These are phyloP conservation scores for Panagrolaimus sp. DNA, from an alignment of 1,140 invertebrate genomes.

Conservation along the genomic window DNA sequence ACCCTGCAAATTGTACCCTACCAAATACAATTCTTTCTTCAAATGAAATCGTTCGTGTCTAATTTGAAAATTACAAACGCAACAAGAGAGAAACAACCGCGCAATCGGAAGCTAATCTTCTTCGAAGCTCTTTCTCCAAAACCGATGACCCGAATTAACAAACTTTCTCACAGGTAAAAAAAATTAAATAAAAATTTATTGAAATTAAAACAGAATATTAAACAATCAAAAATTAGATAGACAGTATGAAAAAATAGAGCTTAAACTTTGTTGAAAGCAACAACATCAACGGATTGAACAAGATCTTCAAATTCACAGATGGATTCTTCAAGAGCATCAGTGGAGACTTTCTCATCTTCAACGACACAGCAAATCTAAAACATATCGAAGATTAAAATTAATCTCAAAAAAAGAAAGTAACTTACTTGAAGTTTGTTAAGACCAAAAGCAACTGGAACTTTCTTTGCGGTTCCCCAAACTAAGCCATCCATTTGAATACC, in stretches of 20 bases:
- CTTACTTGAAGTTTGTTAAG: slow-evolving; percentile 86
- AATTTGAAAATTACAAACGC: slow-evolving; percentile 6
- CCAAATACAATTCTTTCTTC: no score
- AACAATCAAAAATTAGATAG: slow-evolving; percentile 13
- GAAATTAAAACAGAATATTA: slow-evolving; percentile 4
- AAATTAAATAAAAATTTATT: slow-evolving; percentile 15
- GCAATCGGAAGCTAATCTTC: slow-evolving; percentile 17
- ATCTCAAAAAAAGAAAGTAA: slow-evolving; percentile 49
- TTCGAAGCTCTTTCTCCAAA: background rate
- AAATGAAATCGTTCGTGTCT: background rate
- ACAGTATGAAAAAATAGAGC: background rate
- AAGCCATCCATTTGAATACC: slow-evolving; percentile 76
- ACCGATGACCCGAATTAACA: slow-evolving; percentile 1
- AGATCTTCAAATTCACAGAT: slow-evolving; percentile 40
- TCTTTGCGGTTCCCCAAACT: slow-evolving; percentile 84
- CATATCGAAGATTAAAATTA: background rate
- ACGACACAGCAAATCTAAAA: slow-evolving; percentile 26
- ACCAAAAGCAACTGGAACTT: slow-evolving; percentile 84
- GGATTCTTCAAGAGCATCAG: slow-evolving; percentile 43
- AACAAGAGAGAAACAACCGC: slow-evolving; percentile 1
- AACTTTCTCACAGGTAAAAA: background rate
- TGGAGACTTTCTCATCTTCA: slow-evolving; percentile 46
- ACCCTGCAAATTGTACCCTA: no score
- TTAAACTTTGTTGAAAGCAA: slow-evolving; percentile 50
- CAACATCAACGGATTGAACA: slow-evolving; percentile 49